Base-by-base conservation (phyloP, 1,140 invertebrate species). In the Drosophila orena region DNA sequence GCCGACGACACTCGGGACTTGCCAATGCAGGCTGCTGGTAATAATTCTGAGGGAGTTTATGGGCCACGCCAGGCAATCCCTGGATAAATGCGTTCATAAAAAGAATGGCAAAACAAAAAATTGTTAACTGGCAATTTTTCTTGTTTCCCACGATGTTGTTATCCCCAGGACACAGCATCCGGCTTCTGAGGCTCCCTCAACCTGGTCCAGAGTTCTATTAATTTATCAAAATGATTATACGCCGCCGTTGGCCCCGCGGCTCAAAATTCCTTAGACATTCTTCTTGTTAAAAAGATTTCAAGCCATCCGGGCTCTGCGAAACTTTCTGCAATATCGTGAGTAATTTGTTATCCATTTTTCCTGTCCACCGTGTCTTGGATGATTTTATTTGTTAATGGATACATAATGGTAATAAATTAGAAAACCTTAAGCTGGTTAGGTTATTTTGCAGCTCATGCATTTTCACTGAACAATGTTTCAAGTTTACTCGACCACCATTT, bases 101-200 rank as follows among this genome's bases (percentile, higher is more conserved):
- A 65, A 44, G 58, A 42, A 37, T 35, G 38, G 52, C 27, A 53
- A 65, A 75, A 86, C 66, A 81, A 76, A 88, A 86, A 89, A 77
- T 73, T 88, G 75, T 83, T 89, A 88, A 89, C 84, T 89, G 84
- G 59, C 79, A 89, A 89, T 83, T 89, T 88, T 81, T 79, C 42
- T 47, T 53, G 44, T 65, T 55, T 27, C 65, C 46, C 60, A 52
- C 64, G 50, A 40, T 49, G 37, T 30, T 27, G 42, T 14, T 47
- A 15, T 47, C 20, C 30, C 35, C 17, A 42, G 42, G 42, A 83
- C 57, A 79, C 65, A 80, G 74, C 80, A 70, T 85, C 81, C 81
- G 81, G 68, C 73, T 64, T 60, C 69, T 58, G 49, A 38, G 62
- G 66, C 14, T 47, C 42, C 60, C 66, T 42, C 44, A 69, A 74